Evolutionary conservation across 2,797 vertebrate genomes (phyloP).

Genomic region (Notamacropus eugenii): DNA sequence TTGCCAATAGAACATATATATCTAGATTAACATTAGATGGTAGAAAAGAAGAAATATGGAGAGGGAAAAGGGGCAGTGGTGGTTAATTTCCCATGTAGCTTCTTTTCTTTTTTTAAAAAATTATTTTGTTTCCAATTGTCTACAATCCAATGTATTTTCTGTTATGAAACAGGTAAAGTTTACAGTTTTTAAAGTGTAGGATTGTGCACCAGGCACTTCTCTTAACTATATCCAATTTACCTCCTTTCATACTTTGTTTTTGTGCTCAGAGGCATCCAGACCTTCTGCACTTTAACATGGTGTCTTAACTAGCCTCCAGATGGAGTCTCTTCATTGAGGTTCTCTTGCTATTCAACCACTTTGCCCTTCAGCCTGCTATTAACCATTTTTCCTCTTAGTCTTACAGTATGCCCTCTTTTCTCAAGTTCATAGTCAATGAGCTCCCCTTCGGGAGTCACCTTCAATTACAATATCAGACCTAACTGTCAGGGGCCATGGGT

Average conservation of each 20-base stretch:
- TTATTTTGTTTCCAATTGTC: no score
- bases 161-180: not conserved
- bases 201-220: constrained; percentile 46
- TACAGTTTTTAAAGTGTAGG: constrained; percentile 28
- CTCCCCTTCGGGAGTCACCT: constrained; percentile 43
- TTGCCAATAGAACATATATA: no score
- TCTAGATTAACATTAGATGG: not conserved
- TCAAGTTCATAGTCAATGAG: constrained; percentile 41
- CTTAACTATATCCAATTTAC: constrained; percentile 27
- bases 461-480: constrained; percentile 42
- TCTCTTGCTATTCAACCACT: constrained; percentile 18
- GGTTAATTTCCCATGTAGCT: constrained; percentile 23
- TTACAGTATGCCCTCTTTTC: constrained; percentile 46
- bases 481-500: not conserved
- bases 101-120: no score
- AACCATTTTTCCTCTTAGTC: constrained; percentile 46
- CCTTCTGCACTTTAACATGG: constrained; percentile 21
- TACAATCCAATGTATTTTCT: constrained; percentile 35
- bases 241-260: constrained; percentile 30
- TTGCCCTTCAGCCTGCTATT: constrained; percentile 64
- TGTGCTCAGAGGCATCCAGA: constrained; percentile 41
- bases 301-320: constrained; percentile 35
- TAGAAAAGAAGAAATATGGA: not conserved
- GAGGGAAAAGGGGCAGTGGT: not conserved
- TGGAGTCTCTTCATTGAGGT: constrained; percentile 45